phyloP scores from a whole-genome alignment of 1,140 invertebrate species.

The Mactra quadrangularis region DNA sequence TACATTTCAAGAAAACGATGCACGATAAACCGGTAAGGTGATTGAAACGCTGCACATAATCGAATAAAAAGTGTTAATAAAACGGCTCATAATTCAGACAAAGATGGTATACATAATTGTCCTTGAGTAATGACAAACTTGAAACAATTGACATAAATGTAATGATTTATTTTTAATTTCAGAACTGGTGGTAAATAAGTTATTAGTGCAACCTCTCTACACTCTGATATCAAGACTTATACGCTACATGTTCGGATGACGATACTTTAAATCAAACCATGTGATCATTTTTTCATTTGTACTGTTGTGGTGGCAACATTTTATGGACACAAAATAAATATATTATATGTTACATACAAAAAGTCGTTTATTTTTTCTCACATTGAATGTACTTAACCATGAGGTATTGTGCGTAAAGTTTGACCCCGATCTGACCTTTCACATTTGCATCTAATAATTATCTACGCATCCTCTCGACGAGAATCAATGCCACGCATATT shows the following conservation, averaged over 20 bases:
- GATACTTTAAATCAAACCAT: neutral
- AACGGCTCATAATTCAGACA: neutral
- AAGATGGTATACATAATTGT: neutral
- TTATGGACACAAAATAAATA: conserved; percentile 27
- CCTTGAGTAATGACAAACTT: neutral
- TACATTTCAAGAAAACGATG: neutral
- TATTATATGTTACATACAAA: neutral
- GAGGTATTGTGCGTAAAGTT: too few species aligned
- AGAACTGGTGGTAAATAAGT: conserved; percentile 24
- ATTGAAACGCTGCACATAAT: neutral
- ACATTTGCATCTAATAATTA: too few species aligned
- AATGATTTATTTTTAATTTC: neutral
- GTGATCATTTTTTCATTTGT: conserved; percentile 27
- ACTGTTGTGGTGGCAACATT: conserved; percentile 24
- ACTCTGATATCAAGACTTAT: neutral
- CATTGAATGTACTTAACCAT: neutral
- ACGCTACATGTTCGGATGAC: neutral
- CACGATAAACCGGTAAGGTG: neutral
- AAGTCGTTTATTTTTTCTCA: neutral
- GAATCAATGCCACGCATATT: too few species aligned
- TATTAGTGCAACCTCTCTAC: too few species aligned
- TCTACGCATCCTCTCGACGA: too few species aligned
- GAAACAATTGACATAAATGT: neutral
- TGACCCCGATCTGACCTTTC: too few species aligned
- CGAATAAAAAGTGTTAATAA: neutral